Conservation (phyloP, 1,140 invertebrate genomes). For the Caenorhabditis brenneri region DNA sequence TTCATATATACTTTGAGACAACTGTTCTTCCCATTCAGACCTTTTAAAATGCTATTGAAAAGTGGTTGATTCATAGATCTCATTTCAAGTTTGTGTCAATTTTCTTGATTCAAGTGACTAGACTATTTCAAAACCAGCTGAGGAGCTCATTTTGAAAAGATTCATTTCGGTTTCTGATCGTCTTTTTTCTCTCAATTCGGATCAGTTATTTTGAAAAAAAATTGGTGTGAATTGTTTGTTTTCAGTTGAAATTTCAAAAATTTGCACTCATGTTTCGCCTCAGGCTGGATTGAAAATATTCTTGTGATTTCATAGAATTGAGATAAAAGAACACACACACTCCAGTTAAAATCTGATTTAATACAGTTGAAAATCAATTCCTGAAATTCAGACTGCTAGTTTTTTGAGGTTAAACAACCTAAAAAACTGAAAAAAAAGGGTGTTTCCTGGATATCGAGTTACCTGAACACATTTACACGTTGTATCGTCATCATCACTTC, state of each 20-base stretch:
- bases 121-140: neutral
- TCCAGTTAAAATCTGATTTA: no score
- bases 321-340: no score
- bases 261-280: no score
- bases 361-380: no score
- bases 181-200: no score
- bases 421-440: neutral
- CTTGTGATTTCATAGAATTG: no score
- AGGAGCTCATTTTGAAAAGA: neutral
- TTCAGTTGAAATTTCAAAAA: no score
- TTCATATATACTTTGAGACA: neutral
- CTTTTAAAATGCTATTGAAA: neutral
- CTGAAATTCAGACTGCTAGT: no score
- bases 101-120: neutral
- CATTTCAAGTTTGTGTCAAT: constrained; percentile 22
- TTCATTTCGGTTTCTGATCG: neutral
- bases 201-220: neutral
- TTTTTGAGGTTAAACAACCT: no score
- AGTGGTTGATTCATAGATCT: constrained; percentile 13
- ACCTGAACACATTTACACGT: constrained; percentile 30
- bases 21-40: neutral
- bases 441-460: neutral
- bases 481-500: neutral
- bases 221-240: neutral
- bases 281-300: no score